These are phyloP conservation scores for Zonotrichia leucophrys DNA, from an alignment of 2,113 vertebrate genomes.

Conservation along the genomic window DNA sequence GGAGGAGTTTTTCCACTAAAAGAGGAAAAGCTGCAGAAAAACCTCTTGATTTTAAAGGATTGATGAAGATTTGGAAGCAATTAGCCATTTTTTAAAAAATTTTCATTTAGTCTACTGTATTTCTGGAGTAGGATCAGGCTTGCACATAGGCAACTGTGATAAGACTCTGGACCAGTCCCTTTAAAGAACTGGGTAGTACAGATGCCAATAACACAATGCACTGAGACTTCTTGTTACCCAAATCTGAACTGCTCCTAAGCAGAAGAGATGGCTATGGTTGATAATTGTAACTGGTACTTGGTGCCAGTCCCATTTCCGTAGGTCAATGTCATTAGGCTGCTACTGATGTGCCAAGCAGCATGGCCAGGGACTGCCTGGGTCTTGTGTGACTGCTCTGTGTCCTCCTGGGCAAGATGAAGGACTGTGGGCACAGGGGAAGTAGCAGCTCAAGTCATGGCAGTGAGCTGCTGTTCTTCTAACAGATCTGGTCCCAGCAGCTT, in stretches of 20 bases:
- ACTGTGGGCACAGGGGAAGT: rapidly evolving
- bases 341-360: background rate
- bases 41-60: background rate
- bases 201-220: background rate
- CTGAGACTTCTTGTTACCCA: background rate
- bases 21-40: background rate
- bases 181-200: background rate
- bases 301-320: background rate
- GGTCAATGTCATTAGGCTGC: background rate
- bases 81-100: background rate
- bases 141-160: rapidly evolving
- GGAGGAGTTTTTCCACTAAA: background rate
- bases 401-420: background rate
- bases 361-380: background rate
- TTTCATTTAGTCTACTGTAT: background rate
- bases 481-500: no score
- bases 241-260: background rate
- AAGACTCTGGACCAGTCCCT: background rate
- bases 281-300: rapidly evolving
- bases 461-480: background rate
- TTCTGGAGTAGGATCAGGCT: background rate
- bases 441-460: background rate
- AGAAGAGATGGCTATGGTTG: background rate
- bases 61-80: background rate
- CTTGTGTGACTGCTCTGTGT: background rate